Conservation (phyloP, 1,140 invertebrate species). For the Tetranychus urticae region DNA sequence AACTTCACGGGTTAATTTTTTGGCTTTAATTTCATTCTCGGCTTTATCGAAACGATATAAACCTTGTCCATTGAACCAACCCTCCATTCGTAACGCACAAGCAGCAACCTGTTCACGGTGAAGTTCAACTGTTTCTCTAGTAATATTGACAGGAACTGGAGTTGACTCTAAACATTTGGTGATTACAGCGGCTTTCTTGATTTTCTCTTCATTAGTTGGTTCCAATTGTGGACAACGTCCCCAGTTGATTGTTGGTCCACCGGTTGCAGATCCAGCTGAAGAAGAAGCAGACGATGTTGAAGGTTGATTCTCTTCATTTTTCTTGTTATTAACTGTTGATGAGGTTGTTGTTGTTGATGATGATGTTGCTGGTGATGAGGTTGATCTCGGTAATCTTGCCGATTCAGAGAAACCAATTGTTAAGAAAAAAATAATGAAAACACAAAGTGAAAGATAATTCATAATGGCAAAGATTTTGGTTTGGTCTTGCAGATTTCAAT, state of each 20-base stretch:
- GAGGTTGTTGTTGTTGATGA: not conserved
- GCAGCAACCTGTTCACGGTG: conserved; percentile 12
- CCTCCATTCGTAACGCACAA: conserved; percentile 8
- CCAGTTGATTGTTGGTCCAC: conserved; percentile 11
- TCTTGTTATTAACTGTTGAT: not conserved
- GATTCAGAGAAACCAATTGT: not conserved
- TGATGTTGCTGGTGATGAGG: not conserved
- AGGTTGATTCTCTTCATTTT: not conserved
- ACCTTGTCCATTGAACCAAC: conserved; percentile 11
- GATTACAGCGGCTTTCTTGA: conserved; percentile 11
- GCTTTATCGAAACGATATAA: conserved; percentile 15
- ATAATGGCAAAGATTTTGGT: too few relatives aligned
- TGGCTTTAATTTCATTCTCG: conserved; percentile 15
- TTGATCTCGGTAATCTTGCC: not conserved
- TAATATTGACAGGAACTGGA: conserved; percentile 10
- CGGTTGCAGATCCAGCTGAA: not conserved
- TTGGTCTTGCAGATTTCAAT: too few relatives aligned
- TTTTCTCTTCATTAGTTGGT: conserved; percentile 10
- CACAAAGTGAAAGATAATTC: too few relatives aligned
- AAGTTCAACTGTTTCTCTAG: conserved; percentile 9
- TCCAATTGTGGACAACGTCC: conserved; percentile 12
- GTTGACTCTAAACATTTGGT: conserved; percentile 12
- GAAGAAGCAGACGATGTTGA: not conserved
- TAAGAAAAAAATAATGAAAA: not conserved
- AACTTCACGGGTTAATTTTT: conserved; percentile 10